These are phyloP conservation scores for Bombyx huttoni DNA, from an alignment of 2,888 invertebrate species.

Conservation along the genomic window DNA sequence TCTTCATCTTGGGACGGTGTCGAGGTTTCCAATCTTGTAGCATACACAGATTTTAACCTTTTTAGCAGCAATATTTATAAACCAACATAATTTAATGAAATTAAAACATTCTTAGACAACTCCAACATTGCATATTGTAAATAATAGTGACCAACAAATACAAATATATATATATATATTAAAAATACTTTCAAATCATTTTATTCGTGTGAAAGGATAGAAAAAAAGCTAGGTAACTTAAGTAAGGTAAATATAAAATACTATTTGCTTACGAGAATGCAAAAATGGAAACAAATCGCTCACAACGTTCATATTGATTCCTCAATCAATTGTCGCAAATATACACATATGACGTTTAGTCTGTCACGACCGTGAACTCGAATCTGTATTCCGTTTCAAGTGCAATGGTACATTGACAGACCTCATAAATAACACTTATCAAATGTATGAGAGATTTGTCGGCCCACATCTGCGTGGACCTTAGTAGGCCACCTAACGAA, in stretches of 20 bases:
- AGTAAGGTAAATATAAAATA: too few relatives aligned
- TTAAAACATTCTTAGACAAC: not conserved
- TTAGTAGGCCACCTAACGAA: not conserved
- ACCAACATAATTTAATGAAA: too few relatives aligned
- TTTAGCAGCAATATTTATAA: not conserved
- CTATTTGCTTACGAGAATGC: too few relatives aligned
- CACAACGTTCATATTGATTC: slow-evolving; percentile 1
- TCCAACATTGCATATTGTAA: not conserved
- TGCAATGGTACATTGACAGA: slow-evolving; percentile 55
- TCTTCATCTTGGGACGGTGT: slow-evolving; percentile 46
- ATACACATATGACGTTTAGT: slow-evolving; percentile 21
- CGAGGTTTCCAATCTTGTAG: not conserved
- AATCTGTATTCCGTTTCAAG: slow-evolving; percentile 36
- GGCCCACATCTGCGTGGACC: slow-evolving; percentile 13
- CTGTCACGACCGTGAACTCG: slow-evolving; percentile 52
- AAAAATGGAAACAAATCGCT: not conserved
- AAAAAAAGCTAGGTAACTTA: too few relatives aligned
- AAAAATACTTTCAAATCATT: too few relatives aligned
- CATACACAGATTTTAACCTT: not conserved
- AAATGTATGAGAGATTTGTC: slow-evolving; percentile 14
- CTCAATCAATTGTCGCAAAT: slow-evolving; percentile 18
- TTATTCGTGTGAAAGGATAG: too few relatives aligned
- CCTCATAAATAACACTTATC: slow-evolving; percentile 63
- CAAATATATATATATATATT: too few relatives aligned
- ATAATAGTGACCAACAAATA: too few relatives aligned